Evolutionary conservation across 30 jellyfish, hydroid and myxozoan genomes (phyloP).

Genomic region (Cassiopea andromeda): DNA sequence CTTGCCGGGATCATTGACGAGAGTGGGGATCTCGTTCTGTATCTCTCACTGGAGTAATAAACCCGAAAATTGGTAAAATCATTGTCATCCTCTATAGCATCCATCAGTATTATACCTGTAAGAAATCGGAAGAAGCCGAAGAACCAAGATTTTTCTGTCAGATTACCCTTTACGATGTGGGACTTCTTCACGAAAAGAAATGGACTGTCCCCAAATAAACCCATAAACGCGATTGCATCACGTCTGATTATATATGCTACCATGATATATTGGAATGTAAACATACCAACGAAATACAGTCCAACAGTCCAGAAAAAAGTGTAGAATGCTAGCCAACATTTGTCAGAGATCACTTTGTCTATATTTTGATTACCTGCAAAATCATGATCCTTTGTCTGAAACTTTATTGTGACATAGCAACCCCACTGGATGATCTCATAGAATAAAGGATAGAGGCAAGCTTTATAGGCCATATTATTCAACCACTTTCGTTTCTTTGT

Average conservation of each 20-base stretch:
- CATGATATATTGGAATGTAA: conserved; percentile 73
- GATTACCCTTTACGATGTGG: conserved; percentile 27
- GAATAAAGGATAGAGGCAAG: conserved; percentile 64
- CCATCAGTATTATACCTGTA: conserved; percentile 46
- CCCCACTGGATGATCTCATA: conserved; percentile 82
- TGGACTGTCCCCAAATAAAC: conserved; percentile 74
- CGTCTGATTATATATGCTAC: conserved; percentile 65
- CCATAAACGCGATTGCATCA: conserved; percentile 72
- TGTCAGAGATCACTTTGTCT: conserved; percentile 7
- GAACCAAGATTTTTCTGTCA: conserved; percentile 2
- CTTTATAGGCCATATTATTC: conserved; percentile 63
- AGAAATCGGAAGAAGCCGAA: conserved; percentile 1
- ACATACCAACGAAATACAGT: conserved; percentile 76
- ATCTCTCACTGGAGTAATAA: conserved; percentile 11
- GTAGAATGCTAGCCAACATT: conserved; percentile 56
- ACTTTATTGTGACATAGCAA: conserved; percentile 33
- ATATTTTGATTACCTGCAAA: conserved; percentile 40
- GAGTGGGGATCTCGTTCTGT: neutral
- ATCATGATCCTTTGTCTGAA: neutral
- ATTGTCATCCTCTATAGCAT: conserved; percentile 42
- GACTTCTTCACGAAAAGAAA: conserved; percentile 47
- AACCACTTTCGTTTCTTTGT: conserved; percentile 75
- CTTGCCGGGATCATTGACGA: conserved; percentile 37
- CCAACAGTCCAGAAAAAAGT: conserved; percentile 64
- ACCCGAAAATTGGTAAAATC: conserved; percentile 58